These are phyloP conservation scores for Scomber japonicus DNA, from an alignment of 2,113 vertebrate genomes.

Conservation along the genomic window DNA sequence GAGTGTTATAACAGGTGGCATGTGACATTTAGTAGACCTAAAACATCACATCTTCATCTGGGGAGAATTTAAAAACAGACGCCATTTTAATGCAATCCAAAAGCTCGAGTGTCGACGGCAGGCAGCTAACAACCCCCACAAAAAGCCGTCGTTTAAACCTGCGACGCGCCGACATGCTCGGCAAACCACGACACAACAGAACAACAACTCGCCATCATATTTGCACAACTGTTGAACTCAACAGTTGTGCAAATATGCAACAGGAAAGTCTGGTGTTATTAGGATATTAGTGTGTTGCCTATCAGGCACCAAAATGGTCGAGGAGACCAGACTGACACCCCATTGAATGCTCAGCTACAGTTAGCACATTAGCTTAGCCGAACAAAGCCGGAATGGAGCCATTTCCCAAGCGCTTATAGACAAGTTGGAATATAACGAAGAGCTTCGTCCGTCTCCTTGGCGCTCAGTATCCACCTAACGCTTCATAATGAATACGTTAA, in stretches of 20 bases:
- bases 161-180: not conserved
- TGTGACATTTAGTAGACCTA: too few species aligned
- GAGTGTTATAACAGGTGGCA: fast-evolving
- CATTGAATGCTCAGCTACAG: slow-evolving; percentile 24
- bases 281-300: not conserved
- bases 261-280: not conserved
- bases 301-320: slow-evolving; percentile 65
- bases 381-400: slow-evolving; percentile 26
- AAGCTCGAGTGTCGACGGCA: not conserved
- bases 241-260: fast-evolving
- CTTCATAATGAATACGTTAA: fast-evolving
- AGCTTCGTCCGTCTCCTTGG: fast-evolving
- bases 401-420: fast-evolving
- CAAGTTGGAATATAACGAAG: fast-evolving
- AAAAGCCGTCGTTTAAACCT: slow-evolving; percentile 4
- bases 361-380: slow-evolving; percentile 63
- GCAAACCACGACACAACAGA: not conserved
- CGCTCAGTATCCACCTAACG: fast-evolving
- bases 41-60: not conserved
- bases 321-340: slow-evolving; percentile 46
- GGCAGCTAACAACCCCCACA: slow-evolving; percentile 36
- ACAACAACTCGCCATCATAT: fast-evolving
- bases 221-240: fast-evolving
- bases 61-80: slow-evolving; percentile 58
- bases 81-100: slow-evolving; percentile 76